phyloP scores from a whole-genome alignment of 2,888 invertebrate species.

The Lymantria dispar region DNA sequence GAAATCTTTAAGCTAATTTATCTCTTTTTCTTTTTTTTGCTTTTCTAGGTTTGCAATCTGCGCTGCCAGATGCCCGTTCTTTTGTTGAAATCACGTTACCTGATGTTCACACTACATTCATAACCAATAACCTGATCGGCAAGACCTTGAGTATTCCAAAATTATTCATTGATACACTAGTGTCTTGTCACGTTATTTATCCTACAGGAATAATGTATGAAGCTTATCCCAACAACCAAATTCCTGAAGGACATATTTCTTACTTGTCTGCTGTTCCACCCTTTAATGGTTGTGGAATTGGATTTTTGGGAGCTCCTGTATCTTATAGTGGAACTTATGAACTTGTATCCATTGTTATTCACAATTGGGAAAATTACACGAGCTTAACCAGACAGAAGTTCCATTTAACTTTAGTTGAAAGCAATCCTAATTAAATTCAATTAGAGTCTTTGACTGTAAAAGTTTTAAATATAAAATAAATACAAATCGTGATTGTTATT shows the following conservation, averaged over 20 bases:
- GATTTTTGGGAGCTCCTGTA: conserved; percentile 10
- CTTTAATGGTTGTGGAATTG: conserved; percentile 12
- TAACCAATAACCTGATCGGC: conserved; percentile 13
- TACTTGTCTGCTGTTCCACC: conserved; percentile 13
- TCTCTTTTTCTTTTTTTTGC: not conserved
- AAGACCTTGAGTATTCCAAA: conserved; percentile 15
- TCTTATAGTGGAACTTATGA: conserved; percentile 19
- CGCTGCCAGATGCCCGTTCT: not conserved
- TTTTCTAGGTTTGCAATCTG: conserved; percentile 9
- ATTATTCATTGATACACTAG: conserved; percentile 15
- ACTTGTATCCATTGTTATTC: conserved; percentile 14
- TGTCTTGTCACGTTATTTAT: conserved; percentile 11
- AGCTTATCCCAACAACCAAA: conserved; percentile 13
- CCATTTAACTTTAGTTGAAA: conserved; percentile 14
- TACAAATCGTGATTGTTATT: not conserved
- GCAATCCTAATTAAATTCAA: not conserved
- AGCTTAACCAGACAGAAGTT: conserved; percentile 15
- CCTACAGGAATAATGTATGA: conserved; percentile 15
- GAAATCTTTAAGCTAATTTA: not conserved
- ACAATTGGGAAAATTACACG: conserved; percentile 6
- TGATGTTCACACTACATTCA: conserved; percentile 3
- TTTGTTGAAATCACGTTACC: conserved; percentile 12
- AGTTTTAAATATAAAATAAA: not conserved
- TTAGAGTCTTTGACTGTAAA: not conserved
- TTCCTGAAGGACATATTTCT: conserved; percentile 13